phyloP scores from a whole-genome alignment of 2,113 vertebrate genomes.

The Fregata magnificens region DNA sequence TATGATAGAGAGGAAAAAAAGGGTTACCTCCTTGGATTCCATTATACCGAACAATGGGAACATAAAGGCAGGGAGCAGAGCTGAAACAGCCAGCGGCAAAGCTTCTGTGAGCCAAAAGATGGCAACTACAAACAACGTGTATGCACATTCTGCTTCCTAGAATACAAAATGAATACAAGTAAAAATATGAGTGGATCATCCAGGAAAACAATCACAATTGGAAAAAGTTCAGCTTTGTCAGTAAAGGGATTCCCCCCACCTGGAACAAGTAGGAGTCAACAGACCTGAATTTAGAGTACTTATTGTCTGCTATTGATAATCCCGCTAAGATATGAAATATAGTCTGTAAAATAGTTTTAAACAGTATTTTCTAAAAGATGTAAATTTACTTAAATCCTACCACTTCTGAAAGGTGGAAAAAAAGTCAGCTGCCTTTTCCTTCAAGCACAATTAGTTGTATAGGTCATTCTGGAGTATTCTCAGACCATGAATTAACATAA shows the following conservation, averaged over 20 bases:
- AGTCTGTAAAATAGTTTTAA: neutral
- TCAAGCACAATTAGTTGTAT: neutral
- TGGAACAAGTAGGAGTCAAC: neutral
- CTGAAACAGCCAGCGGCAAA: slow-evolving; percentile 85
- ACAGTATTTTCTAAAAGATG: neutral
- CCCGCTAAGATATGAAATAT: neutral
- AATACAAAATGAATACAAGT: slow-evolving; percentile 9
- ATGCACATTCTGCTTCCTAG: slow-evolving; percentile 90
- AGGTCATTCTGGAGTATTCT: neutral
- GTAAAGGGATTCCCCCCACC: neutral
- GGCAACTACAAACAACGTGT: slow-evolving; percentile 82
- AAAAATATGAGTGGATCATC: neutral
- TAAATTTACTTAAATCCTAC: neutral
- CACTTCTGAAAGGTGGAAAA: neutral
- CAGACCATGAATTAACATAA: neutral
- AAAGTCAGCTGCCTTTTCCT: neutral
- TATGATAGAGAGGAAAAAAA: neutral
- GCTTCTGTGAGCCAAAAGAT: slow-evolving; percentile 89
- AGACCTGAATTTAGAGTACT: neutral
- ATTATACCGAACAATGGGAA: slow-evolving; percentile 90
- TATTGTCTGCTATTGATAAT: neutral
- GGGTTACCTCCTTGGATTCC: slow-evolving; percentile 79
- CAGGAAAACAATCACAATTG: neutral
- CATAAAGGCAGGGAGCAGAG: slow-evolving; percentile 86
- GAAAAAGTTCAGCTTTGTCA: neutral